Base-by-base conservation (phyloP, 1,140 invertebrate species). In the Chionoecetes opilio region DNA sequence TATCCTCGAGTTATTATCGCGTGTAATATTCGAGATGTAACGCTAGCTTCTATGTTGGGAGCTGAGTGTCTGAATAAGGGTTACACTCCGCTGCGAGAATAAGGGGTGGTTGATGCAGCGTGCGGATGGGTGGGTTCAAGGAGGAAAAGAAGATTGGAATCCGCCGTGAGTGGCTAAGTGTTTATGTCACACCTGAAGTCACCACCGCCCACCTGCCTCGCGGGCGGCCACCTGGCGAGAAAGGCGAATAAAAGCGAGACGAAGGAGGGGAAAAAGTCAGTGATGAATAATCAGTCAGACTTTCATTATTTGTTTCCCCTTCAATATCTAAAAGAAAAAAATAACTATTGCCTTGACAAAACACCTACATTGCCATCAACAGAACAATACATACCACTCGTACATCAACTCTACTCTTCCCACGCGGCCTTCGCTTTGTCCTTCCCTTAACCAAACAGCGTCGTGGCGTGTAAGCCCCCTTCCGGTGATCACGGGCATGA, bases 151-250 rank as follows among this genome's bases (percentile, higher is more conserved):
- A 34, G 53, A 53, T 34, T 34, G 8, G 31, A 53, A 32, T 91
- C 53, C 89, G 26, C 41, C 88, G 26, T 91, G 5, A 29, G 53
- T 91, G 89, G 29, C 26, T 75, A n/a, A 91, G 46, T 91, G 89
- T 8, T 17, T 91, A 31, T n/a, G 89, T 91, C 89, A 26, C 89
- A 53, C 89, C 88, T 41, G 2, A 53, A 53, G 46, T 53, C 46
- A 53, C 88, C 41, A 6, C 26, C 35, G 88, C 17, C 86, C 89
- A 91, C 46, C 89, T 75, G 46, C 46, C 11, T 46, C n/a, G 38
- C 35, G n/a, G 21, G 21, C 63, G 63, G 11, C 63, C 63, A 75
- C 63, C 63, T 75, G 63, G 11, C 63, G n/a, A 11, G 21, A 2
- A 75, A n/a, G 63, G 21, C 21, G 8, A 21, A 75, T 6, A 21